These are phyloP conservation scores for Toxonevra muliebris DNA, from an alignment of 2,888 invertebrate genomes.

Conservation along the genomic window DNA sequence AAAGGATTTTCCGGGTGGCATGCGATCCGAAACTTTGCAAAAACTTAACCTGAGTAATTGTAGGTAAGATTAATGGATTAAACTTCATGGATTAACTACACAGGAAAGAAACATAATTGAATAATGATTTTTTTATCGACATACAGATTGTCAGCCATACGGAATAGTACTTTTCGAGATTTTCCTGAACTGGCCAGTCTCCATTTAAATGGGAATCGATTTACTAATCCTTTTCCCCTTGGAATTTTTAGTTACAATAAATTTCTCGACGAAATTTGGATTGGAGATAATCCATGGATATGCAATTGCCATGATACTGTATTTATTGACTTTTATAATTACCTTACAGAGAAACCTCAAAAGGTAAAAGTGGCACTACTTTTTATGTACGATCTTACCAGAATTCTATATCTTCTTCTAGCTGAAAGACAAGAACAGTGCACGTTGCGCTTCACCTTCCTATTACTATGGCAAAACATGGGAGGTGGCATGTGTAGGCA, in stretches of 20 bases:
- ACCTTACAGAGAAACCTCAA: conserved; percentile 69
- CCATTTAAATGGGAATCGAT: conserved; percentile 76
- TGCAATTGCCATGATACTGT: conserved; percentile 74
- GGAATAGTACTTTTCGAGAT: conserved; percentile 72
- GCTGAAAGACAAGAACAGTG: conserved; percentile 60
- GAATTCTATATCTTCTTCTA: too few species aligned
- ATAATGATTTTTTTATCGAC: not conserved
- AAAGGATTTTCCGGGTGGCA: conserved; percentile 70
- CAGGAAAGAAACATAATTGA: not conserved
- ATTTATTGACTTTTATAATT: conserved; percentile 72
- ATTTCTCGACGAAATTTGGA: conserved; percentile 69
- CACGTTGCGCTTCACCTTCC: conserved; percentile 75
- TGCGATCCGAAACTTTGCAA: conserved; percentile 71
- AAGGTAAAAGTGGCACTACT: conserved; percentile 53
- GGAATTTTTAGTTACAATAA: conserved; percentile 71
- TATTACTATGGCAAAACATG: conserved; percentile 73
- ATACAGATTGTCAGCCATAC: conserved; percentile 70
- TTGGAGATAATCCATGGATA: conserved; percentile 80
- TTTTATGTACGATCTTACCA: too few species aligned
- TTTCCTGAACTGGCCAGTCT: conserved; percentile 71
- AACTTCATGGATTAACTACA: not conserved
- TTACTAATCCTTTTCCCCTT: conserved; percentile 71
- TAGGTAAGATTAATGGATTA: conserved; percentile 49
- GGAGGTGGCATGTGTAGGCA: conserved; percentile 73
- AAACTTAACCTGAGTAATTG: conserved; percentile 68